Percentiles rank a stretch among this genome's conserved stretches.
These are phyloP conservation scores for Melanotus villosus DNA, from an alignment of 2,888 invertebrate genomes.

Conservation along the genomic window DNA sequence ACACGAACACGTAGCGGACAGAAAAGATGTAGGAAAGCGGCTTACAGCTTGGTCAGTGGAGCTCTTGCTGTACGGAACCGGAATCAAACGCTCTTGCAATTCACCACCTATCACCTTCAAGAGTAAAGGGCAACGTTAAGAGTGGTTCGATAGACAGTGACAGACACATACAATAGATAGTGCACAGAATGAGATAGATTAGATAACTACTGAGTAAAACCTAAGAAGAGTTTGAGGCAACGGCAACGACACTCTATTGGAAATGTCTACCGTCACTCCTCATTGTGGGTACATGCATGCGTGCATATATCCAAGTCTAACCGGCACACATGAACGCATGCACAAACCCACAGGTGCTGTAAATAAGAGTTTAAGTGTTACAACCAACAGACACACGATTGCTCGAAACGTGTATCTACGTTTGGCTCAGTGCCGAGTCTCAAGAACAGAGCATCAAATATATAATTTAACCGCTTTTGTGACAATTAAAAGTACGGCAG, in stretches of 20 bases:
- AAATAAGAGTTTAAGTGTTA: slow-evolving; percentile 58
- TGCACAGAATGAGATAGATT: slow-evolving; percentile 69
- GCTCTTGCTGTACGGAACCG: slow-evolving; percentile 99
- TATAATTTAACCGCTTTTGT: slow-evolving; percentile 18
- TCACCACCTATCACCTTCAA: slow-evolving; percentile 99
- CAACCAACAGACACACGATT: slow-evolving; percentile 68
- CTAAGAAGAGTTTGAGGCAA: slow-evolving; percentile 56
- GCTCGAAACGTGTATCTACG: slow-evolving; percentile 68
- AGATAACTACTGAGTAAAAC: slow-evolving; percentile 70
- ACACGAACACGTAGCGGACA: slow-evolving; percentile 69
- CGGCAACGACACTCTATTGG: slow-evolving; percentile 24
- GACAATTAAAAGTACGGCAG: slow-evolving; percentile 20
- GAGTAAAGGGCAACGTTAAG: slow-evolving; percentile 90
- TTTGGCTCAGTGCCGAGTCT: slow-evolving; percentile 66
- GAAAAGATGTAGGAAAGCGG: slow-evolving; percentile 76
- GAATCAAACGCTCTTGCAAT: slow-evolving; percentile 99
- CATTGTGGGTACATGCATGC: slow-evolving; percentile 48
- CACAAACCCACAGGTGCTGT: slow-evolving; percentile 59
- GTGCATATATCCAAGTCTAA: slow-evolving; percentile 37
- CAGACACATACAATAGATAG: slow-evolving; percentile 69
- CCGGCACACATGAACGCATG: slow-evolving; percentile 49
- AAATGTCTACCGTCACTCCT: slow-evolving; percentile 21
- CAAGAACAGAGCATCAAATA: slow-evolving; percentile 63
- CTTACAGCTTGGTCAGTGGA: slow-evolving; percentile 99
- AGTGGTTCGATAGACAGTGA: slow-evolving; percentile 74